Evolutionary conservation across 2,113 vertebrate species (phyloP).

Genomic region (Acanthisitta chloris): DNA sequence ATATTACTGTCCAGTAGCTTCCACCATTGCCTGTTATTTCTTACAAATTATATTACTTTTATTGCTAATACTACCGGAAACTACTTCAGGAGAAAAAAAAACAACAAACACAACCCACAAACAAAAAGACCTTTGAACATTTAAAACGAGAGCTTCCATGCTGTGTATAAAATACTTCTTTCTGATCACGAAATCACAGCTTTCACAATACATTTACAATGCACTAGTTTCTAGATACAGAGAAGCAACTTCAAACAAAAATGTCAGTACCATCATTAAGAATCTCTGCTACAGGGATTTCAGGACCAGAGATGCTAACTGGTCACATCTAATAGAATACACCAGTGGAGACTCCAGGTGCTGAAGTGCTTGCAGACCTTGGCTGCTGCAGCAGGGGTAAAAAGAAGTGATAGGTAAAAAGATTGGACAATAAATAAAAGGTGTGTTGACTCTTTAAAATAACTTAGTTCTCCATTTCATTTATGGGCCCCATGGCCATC

Average conservation of each 20-base stretch:
- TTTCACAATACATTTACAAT: not conserved
- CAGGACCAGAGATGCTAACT: accelerated
- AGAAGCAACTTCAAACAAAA: not conserved
- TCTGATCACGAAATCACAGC: not conserved
- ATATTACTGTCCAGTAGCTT: not conserved
- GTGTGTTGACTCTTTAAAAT: not conserved
- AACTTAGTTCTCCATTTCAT: not conserved
- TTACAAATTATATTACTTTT: not conserved
- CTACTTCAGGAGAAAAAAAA: not conserved
- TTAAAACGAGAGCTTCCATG: not conserved
- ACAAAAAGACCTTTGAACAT: not conserved
- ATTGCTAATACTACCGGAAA: not conserved
- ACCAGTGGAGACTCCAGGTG: not conserved
- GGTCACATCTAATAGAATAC: accelerated
- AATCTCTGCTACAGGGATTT: not conserved
- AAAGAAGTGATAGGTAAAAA: not conserved
- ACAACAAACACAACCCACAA: not conserved
- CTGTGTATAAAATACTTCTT: not conserved
- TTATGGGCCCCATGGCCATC: not conserved
- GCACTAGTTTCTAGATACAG: not conserved
- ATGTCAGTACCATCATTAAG: too few relatives aligned
- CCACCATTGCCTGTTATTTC: not conserved
- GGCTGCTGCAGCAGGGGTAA: not conserved
- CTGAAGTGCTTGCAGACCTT: not conserved
- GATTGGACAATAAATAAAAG: not conserved